phyloP scores from a whole-genome alignment of 2,888 invertebrate genomes.

The Rhyacophila evoluta region DNA sequence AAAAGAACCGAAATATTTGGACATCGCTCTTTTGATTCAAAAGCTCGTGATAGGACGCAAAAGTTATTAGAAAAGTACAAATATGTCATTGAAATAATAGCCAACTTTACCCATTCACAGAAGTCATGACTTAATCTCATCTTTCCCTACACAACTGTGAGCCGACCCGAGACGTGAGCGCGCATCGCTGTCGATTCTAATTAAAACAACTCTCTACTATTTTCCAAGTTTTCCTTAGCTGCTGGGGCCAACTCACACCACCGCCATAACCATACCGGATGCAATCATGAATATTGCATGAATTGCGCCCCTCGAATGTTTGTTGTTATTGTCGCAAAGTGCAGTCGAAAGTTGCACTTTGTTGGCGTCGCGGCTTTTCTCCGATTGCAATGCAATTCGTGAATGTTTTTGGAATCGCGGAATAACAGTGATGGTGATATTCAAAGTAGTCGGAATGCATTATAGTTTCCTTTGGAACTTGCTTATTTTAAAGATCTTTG shows the following conservation, averaged over 20 bases:
- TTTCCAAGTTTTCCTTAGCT: not conserved
- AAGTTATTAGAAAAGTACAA: no score
- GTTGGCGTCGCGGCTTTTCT: not conserved
- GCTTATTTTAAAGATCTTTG: no score
- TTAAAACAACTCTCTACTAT: slow-evolving; percentile 37
- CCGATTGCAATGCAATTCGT: slow-evolving; percentile 7
- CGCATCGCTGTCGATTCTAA: slow-evolving; percentile 34
- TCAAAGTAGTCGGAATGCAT: not conserved
- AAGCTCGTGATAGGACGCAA: no score
- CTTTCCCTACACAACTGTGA: not conserved
- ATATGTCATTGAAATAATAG: no score
- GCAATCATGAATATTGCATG: slow-evolving; percentile 46
- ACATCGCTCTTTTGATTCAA: no score
- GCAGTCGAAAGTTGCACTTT: slow-evolving; percentile 10
- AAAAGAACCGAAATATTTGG: no score
- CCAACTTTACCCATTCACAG: not conserved
- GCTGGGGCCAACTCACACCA: not conserved
- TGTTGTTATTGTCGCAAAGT: slow-evolving; percentile 11
- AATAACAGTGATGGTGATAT: not conserved
- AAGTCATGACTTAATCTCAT: not conserved
- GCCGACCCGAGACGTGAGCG: not conserved
- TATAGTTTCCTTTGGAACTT: no score
- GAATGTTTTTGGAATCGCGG: not conserved
- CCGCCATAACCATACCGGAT: not conserved
- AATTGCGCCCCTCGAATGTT: slow-evolving; percentile 21